Base-by-base conservation (phyloP, 2,888 invertebrate species). In the Spialia ferax region DNA sequence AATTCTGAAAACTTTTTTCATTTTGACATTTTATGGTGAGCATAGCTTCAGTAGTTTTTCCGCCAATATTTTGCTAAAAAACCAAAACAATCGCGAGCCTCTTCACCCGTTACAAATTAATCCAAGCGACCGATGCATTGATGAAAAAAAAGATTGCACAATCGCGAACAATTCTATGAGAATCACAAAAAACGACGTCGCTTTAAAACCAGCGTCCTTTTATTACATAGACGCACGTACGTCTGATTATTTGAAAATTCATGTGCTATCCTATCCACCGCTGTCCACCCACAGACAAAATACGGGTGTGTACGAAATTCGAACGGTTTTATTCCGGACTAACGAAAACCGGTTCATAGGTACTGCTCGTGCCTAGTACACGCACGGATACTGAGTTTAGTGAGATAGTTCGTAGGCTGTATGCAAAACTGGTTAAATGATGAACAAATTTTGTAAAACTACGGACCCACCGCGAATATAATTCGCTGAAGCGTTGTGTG, bases 221-320 rank as follows among this genome's bases (percentile, higher is more conserved):
- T 74, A 74, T 73, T 72, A 75, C 75, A 72, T 70, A 73, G 72
- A 74, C 71, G 72, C 71, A 74, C 72, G 74, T 75, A 72, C 77
- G 82, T 81, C 81, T 86, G 87, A 86, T 89, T 88, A 87, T 86
- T 89, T 78, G 84, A 87, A 86, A 89, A 89, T 88, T 85, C 88
- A 87, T 87, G 84, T 77, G 78, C 78, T 80, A 85, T 84, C 78
- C 78, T 80, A 85, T 84, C 86, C 82, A 78, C 82, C 86, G 82
- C 83, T 80, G 86, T 81, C 85, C 81, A 79, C 74, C 81, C 78
- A 77, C 82, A 82, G 86, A 84, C 87, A 83, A 85, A 85, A 86
- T 84, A 80, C 81, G 80, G 79, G 77, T 77, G 76, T 76, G 79
- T 79, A 79, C 78, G 82, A 82, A 80, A 81, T 82, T 80, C 79